These are phyloP conservation scores for Microcaecilia unicolor DNA, from an alignment of 2,797 vertebrate species.

Conservation along the genomic window DNA sequence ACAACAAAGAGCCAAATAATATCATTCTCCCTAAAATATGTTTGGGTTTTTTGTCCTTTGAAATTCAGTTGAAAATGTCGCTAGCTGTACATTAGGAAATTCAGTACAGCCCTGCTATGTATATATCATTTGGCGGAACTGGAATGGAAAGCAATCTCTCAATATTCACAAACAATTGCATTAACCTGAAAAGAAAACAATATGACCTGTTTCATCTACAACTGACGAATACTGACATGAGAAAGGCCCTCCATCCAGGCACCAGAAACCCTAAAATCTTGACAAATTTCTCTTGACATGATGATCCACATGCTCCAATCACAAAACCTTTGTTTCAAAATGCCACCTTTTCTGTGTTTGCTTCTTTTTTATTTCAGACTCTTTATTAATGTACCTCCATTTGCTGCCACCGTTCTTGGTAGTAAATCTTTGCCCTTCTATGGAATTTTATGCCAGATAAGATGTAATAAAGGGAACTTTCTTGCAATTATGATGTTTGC, in stretches of 20 bases:
- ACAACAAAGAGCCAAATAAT: too few species aligned
- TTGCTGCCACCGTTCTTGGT: slow-evolving; percentile 64
- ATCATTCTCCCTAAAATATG: too few species aligned
- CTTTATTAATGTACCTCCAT: slow-evolving; percentile 58
- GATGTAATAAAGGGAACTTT: slow-evolving; percentile 68
- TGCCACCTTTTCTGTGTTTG: slow-evolving; percentile 35
- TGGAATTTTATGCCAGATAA: slow-evolving; percentile 64
- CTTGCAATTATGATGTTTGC: slow-evolving; percentile 63
- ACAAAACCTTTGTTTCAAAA: slow-evolving; percentile 51
- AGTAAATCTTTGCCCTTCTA: slow-evolving; percentile 65
- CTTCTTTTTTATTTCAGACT: slow-evolving; percentile 57
- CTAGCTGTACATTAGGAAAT: too few species aligned
- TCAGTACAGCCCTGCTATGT: too few species aligned
- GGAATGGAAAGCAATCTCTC: slow-evolving; percentile 49
- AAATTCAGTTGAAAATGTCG: too few species aligned
- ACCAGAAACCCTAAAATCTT: slow-evolving; percentile 46
- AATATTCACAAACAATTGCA: slow-evolving; percentile 52
- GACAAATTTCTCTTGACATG: slow-evolving; percentile 41
- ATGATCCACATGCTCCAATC: slow-evolving; percentile 49
- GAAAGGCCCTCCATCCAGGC: slow-evolving; percentile 34
- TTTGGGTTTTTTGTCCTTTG: too few species aligned
- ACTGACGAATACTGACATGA: slow-evolving; percentile 64
- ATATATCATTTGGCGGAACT: slow-evolving; percentile 32
- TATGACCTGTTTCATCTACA: slow-evolving; percentile 48
- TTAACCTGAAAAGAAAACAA: slow-evolving; percentile 55